Base-by-base conservation (phyloP, 2,113 vertebrate genomes). In the Malurus melanocephalus region DNA sequence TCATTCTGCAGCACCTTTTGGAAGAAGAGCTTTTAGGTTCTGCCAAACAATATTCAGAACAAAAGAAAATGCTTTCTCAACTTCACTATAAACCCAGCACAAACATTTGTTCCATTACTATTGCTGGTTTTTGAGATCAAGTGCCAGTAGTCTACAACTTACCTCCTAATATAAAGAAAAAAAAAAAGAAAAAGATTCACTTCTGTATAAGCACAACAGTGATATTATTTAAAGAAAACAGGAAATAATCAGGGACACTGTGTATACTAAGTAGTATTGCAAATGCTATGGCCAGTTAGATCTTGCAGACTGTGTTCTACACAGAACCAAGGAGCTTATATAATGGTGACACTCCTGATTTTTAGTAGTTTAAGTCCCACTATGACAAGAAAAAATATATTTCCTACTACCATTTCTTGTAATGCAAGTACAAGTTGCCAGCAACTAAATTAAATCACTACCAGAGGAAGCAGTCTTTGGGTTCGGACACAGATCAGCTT, bases 401-500 rank as follows among this genome's bases (percentile, higher is more conserved):
- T 74, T 78, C 28, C 53, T 72, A 61, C 55, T 86, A 87, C 30
- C 46, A 46, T 18, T 61, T 80, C 57, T 64, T 61, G 57, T 72
- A 83, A 80, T 21, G 18, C 42, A 93, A 91, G 77, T 49, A 56
- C 23, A 82, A 48, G 62, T 51, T 55, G 49, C 73, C 61, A 78
- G 65, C 49, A 91, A 92, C 83, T 91, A 80, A 74, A 91, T 77
- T 65, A 76, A 79, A 80, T 51, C 61, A 75, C 69, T 78, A 91
- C 26, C 22, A 72, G 32, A 13, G 87, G n/a, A 69, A 85, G 69
- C 23, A 67, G 61, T 38, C 57, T 85, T n/a, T 56, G 55, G n/a
- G 53, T 82, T 85, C 48, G 85, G 81, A 88, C 57, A 88, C 28
- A 87, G 84, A 90, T 87, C 71, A 89, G 81, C 67, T 92, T 78